Evolutionary conservation across 1,140 invertebrate species (phyloP).

Genomic region (Zaprionus inermis): DNA sequence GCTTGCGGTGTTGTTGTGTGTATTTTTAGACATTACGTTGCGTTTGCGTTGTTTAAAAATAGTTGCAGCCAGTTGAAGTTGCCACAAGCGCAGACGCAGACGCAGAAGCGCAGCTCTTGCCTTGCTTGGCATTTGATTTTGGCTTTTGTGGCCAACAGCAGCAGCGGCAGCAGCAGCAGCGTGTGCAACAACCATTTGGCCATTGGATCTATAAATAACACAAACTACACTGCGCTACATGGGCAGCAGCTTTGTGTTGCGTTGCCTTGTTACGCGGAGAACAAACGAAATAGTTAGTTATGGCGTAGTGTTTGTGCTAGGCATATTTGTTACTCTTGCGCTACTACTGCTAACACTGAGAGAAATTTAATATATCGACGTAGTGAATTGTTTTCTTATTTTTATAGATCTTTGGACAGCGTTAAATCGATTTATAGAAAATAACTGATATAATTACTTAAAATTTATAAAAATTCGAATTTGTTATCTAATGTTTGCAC

Average conservation of each 20-base stretch:
- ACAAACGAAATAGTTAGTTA: background rate
- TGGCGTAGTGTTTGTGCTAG: background rate
- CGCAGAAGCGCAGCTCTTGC: slow-evolving; percentile 30
- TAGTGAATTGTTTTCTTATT: too few relatives aligned
- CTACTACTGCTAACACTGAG: background rate
- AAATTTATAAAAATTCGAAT: too few relatives aligned
- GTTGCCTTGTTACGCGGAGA: background rate
- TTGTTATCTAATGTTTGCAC: too few relatives aligned
- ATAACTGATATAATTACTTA: too few relatives aligned
- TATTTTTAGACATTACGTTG: slow-evolving; percentile 76
- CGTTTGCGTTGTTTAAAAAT: slow-evolving; percentile 69
- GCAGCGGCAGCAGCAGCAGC: background rate
- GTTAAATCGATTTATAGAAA: too few relatives aligned
- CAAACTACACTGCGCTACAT: slow-evolving; percentile 4
- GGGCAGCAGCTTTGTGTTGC: background rate
- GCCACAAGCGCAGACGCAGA: slow-evolving; percentile 12
- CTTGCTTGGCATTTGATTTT: slow-evolving; percentile 53
- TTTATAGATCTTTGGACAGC: too few relatives aligned
- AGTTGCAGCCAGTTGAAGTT: slow-evolving; percentile 38
- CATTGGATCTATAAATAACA: slow-evolving; percentile 2
- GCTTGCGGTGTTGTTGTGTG: slow-evolving; percentile 13
- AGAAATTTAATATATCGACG: background rate
- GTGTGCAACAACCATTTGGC: slow-evolving; percentile 18
- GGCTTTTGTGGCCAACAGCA: slow-evolving; percentile 29
- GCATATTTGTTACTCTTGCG: background rate